A percentile compares a stretch with the other conserved stretches of the same genome.
Conservation (phyloP, 2,113 vertebrate genomes). For the Spea multiplicata region DNA sequence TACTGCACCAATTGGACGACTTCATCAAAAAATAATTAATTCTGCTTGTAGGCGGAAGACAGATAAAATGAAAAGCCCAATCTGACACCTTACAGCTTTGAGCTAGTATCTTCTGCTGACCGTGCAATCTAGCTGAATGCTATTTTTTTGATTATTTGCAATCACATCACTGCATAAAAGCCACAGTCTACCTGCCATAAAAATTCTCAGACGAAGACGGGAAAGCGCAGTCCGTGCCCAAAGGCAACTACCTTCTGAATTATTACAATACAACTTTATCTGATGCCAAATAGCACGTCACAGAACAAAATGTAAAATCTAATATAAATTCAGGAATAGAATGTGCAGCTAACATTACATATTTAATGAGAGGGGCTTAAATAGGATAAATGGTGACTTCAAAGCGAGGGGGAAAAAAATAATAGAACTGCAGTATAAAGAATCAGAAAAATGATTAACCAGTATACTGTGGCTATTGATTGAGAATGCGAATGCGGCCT, state of each 20-base stretch:
- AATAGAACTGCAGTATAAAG: neutral
- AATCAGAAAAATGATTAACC: neutral
- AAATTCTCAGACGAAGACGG: conserved; percentile 18
- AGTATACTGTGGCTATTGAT: neutral
- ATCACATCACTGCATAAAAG: conserved; percentile 13
- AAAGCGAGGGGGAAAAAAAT: neutral
- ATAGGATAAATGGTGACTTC: neutral
- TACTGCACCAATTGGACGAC: conserved; percentile 27
- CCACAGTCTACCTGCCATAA: conserved; percentile 26
- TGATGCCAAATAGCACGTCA: conserved; percentile 1
- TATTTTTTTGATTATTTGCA: conserved; percentile 42
- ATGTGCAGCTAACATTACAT: conserved; percentile 2
- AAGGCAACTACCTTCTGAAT: conserved; percentile 17
- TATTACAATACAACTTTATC: conserved; percentile 21
- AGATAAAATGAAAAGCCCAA: conserved; percentile 38
- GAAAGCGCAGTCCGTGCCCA: conserved; percentile 17
- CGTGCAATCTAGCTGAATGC: conserved; percentile 36
- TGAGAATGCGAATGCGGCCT: neutral
- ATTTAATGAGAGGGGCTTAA: neutral
- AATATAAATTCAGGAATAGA: neutral
- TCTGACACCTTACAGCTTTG: conserved; percentile 27
- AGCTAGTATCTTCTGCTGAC: conserved; percentile 33
- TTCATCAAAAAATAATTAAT: conserved; percentile 35
- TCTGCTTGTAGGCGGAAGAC: conserved; percentile 26
- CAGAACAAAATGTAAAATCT: neutral